Conservation (phyloP, 2,113 vertebrate genomes). For the Phylloscopus trochilus region DNA sequence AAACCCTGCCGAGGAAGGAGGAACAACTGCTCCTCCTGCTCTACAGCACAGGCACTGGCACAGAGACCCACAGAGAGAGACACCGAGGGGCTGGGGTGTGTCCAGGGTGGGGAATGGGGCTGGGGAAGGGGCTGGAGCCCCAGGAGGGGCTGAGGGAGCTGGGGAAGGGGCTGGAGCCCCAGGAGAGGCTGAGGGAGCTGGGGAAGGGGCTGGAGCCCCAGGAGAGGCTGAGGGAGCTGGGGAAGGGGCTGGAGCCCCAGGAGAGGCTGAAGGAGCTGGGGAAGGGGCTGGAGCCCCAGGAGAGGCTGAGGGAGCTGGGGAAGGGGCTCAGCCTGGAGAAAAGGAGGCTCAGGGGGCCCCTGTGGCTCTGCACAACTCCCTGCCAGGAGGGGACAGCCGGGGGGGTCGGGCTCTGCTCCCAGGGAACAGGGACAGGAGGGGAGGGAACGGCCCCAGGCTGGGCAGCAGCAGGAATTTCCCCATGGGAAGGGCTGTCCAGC, state of each 20-base stretch:
- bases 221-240: background rate
- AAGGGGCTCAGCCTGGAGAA: too few relatives aligned
- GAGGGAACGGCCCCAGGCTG: background rate
- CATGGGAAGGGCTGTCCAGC: too few relatives aligned
- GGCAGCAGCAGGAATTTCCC: fast-evolving
- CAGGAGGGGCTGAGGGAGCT: background rate
- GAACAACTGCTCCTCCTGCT: background rate
- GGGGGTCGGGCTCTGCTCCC: background rate
- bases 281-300: too few relatives aligned
- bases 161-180: background rate
- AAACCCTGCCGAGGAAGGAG: background rate
- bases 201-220: background rate
- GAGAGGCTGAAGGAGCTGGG: background rate
- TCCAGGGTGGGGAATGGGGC: background rate
- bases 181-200: background rate
- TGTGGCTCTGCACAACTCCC: too few relatives aligned
- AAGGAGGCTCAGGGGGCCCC: too few relatives aligned
- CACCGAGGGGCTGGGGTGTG: fast-evolving
- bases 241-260: background rate
- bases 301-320: too few relatives aligned
- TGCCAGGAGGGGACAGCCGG: background rate
- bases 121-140: background rate
- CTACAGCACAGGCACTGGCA: fast-evolving
- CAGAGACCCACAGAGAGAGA: fast-evolving
- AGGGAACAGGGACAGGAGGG: background rate